Evolutionary conservation across 1,140 invertebrate genomes (phyloP).

Genomic region (Polyergus mexicanus): DNA sequence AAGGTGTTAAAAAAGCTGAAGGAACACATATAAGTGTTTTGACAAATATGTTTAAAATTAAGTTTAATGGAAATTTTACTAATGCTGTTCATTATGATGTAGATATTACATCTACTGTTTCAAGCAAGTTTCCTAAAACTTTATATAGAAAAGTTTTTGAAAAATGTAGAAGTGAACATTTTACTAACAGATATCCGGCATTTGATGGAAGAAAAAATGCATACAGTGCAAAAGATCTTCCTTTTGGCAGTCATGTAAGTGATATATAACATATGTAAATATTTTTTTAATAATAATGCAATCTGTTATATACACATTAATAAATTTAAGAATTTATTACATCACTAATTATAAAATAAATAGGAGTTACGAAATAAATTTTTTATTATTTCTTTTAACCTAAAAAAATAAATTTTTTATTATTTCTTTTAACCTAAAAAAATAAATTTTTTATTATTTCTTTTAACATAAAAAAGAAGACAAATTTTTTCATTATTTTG

Average conservation of each 20-base stretch:
- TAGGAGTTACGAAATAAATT: not conserved
- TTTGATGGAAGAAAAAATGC: slow-evolving; percentile 92
- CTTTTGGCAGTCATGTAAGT: slow-evolving; percentile 73
- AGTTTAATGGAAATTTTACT: slow-evolving; percentile 83
- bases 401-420: not conserved
- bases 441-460: not conserved
- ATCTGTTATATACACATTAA: not conserved
- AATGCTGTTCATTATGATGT: slow-evolving; percentile 87
- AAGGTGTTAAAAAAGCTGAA: slow-evolving; percentile 77
- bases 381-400: not conserved
- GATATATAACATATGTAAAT: not conserved
- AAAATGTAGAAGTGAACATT: slow-evolving; percentile 74
- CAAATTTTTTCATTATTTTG: slow-evolving; percentile 1
- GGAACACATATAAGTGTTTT: slow-evolving; percentile 81
- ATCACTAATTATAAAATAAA: slow-evolving; percentile 17
- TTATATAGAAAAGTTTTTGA: slow-evolving; percentile 82
- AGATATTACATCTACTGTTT: slow-evolving; percentile 81
- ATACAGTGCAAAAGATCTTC: slow-evolving; percentile 84
- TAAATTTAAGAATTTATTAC: slow-evolving; percentile 8
- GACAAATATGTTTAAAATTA: slow-evolving; percentile 88
- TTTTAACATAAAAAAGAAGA: not conserved
- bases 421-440: not conserved
- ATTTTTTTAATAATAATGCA: not conserved
- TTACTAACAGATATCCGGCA: slow-evolving; percentile 86
- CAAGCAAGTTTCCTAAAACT: slow-evolving; percentile 67